Evolutionary conservation across 2,113 vertebrate genomes (phyloP).

Genomic region (Pangasianodon gigas): DNA sequence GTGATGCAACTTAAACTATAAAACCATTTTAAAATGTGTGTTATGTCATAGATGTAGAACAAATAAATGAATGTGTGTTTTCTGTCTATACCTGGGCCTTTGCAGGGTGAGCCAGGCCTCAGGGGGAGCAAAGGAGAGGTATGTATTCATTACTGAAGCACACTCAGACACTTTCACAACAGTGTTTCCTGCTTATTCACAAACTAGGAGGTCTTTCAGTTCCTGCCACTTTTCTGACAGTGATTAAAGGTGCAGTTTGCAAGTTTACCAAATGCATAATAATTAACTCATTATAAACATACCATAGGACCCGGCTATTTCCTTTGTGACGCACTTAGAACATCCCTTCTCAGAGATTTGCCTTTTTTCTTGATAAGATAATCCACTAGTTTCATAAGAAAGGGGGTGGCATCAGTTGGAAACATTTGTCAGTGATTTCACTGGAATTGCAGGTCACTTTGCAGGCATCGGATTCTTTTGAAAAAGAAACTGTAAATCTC

Average conservation of each 20-base stretch:
- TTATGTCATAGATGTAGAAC: background rate
- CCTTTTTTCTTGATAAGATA: background rate
- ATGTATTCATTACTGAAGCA: background rate
- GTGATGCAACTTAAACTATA: background rate
- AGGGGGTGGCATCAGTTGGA: background rate
- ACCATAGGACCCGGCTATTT: background rate
- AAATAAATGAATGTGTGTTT: background rate
- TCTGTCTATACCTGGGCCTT: background rate
- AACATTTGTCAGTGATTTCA: background rate
- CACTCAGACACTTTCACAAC: background rate
- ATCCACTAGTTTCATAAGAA: background rate
- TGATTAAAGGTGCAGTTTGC: background rate
- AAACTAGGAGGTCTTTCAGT: background rate
- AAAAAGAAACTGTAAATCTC: background rate
- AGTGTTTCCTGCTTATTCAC: slow-evolving; percentile 25
- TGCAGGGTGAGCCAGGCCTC: slow-evolving; percentile 53
- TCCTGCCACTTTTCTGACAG: background rate
- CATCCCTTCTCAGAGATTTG: background rate
- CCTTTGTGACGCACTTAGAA: background rate
- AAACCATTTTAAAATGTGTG: background rate
- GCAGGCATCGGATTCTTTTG: too few species aligned
- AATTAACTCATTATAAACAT: background rate
- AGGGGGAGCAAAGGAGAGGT: slow-evolving; percentile 61
- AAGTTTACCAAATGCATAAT: background rate
- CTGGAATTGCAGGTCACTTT: background rate